Evolutionary conservation across 2,797 vertebrate species (phyloP).

Genomic region (Xenentodon cancila): DNA sequence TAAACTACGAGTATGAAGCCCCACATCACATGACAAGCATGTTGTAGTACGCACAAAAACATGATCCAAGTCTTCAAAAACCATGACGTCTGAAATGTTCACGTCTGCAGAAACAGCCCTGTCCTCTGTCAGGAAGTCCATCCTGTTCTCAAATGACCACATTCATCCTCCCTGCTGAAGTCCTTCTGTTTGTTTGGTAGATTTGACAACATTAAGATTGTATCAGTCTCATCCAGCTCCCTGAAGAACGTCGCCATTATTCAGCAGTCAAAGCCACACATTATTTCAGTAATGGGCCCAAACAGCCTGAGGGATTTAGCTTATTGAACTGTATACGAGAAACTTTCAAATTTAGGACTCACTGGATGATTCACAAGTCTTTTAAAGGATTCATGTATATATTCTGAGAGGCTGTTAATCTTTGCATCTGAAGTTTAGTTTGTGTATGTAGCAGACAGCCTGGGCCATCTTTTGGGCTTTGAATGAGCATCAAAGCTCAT

Average conservation of each 20-base stretch:
- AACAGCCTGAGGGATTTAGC: constrained; percentile 53
- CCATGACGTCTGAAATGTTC: not conserved
- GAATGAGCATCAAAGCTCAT: constrained; percentile 11
- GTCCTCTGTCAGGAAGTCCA: constrained; percentile 1
- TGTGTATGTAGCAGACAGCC: constrained; percentile 24
- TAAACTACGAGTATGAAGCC: too few species aligned
- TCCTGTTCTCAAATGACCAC: too few species aligned
- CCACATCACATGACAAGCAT: too few species aligned
- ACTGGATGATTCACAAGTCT: constrained; percentile 40
- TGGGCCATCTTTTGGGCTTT: constrained; percentile 7
- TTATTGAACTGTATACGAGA: constrained; percentile 44
- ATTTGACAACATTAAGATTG: constrained; percentile 72
- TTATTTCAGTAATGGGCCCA: constrained; percentile 49
- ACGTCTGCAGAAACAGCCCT: constrained; percentile 13
- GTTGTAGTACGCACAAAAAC: too few species aligned
- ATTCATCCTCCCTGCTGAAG: constrained; percentile 52
- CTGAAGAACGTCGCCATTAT: constrained; percentile 62
- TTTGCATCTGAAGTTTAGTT: constrained; percentile 51
- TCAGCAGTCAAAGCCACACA: constrained; percentile 62
- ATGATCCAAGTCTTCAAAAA: too few species aligned
- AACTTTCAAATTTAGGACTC: constrained; percentile 32
- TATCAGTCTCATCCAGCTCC: constrained; percentile 58
- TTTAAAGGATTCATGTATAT: constrained; percentile 47
- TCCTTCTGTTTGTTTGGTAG: constrained; percentile 51
- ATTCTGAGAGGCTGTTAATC: constrained; percentile 51